Conservation (phyloP, 2,797 vertebrate genomes). For the Bucorvus abyssinicus region DNA sequence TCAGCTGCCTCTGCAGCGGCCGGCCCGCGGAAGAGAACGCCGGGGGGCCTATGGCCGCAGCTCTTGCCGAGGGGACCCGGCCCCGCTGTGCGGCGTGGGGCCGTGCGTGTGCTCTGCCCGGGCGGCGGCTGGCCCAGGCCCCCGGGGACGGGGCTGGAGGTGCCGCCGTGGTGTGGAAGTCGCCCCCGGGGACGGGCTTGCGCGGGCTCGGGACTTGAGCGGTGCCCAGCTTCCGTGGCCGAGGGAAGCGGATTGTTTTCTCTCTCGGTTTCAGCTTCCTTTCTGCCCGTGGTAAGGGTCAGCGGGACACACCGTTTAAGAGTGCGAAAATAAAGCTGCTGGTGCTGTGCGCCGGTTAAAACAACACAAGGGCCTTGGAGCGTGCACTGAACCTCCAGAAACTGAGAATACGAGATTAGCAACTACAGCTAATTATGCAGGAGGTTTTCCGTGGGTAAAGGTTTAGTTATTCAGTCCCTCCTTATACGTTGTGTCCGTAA, state of each 20-base stretch:
- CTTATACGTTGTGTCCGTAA: not conserved
- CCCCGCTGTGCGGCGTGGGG: not conserved
- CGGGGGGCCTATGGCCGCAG: not conserved
- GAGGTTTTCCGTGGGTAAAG: not conserved
- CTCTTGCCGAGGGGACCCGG: not conserved
- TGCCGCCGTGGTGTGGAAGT: not conserved
- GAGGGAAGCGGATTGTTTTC: not conserved
- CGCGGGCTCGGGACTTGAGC: not conserved
- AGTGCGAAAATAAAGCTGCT: not conserved
- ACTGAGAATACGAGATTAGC: rapidly evolving
- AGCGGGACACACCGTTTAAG: rapidly evolving
- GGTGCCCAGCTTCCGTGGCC: not conserved
- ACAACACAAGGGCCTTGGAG: rapidly evolving
- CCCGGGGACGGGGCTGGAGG: not conserved
- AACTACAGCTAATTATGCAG: rapidly evolving
- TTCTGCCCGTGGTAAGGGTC: not conserved
- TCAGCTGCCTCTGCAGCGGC: not conserved
- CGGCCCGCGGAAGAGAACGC: not conserved
- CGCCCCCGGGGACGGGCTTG: not conserved
- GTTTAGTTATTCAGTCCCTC: not conserved
- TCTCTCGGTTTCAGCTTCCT: no score
- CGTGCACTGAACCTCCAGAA: rapidly evolving
- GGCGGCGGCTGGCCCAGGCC: not conserved
- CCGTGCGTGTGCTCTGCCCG: not conserved
- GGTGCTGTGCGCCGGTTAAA: no score